Conservation (phyloP, 2,888 invertebrate genomes). For the Adelphocoris suturalis region DNA sequence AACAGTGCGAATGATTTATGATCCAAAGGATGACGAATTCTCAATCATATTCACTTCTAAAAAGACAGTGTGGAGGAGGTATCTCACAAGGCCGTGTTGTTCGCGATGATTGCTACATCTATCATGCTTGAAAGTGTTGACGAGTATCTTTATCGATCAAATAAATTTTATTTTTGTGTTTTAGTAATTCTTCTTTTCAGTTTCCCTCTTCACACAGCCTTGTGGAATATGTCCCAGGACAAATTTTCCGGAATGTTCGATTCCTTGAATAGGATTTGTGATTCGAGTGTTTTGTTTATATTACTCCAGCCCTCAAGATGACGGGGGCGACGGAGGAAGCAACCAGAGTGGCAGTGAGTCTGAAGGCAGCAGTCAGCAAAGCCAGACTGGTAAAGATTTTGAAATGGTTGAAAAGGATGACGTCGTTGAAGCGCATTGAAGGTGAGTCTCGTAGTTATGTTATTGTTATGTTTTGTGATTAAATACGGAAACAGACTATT, state of each 20-base stretch:
- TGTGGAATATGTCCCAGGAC: constrained; percentile 12
- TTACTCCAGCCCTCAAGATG: constrained; percentile 46
- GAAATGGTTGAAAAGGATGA: constrained; percentile 87
- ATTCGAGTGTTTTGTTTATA: neutral
- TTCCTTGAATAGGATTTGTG: neutral
- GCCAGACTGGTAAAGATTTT: constrained; percentile 91
- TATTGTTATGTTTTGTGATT: too few species aligned
- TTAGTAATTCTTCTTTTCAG: neutral
- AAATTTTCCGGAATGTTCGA: neutral
- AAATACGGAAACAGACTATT: too few species aligned
- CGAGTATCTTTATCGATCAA: neutral
- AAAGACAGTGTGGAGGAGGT: neutral
- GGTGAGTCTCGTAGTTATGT: neutral
- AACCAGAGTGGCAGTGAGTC: constrained; percentile 85
- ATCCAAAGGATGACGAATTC: neutral
- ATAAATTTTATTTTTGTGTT: neutral
- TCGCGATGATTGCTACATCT: neutral
- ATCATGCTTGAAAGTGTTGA: neutral
- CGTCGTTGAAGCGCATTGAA: constrained; percentile 72
- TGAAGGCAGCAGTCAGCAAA: constrained; percentile 86
- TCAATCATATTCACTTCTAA: neutral
- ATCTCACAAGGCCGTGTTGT: constrained; percentile 25
- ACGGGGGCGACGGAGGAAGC: constrained; percentile 74
- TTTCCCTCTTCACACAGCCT: neutral
- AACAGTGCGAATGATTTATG: neutral